Conservation (phyloP, 2,888 invertebrate species). For the Cryptocephalus moraei region DNA sequence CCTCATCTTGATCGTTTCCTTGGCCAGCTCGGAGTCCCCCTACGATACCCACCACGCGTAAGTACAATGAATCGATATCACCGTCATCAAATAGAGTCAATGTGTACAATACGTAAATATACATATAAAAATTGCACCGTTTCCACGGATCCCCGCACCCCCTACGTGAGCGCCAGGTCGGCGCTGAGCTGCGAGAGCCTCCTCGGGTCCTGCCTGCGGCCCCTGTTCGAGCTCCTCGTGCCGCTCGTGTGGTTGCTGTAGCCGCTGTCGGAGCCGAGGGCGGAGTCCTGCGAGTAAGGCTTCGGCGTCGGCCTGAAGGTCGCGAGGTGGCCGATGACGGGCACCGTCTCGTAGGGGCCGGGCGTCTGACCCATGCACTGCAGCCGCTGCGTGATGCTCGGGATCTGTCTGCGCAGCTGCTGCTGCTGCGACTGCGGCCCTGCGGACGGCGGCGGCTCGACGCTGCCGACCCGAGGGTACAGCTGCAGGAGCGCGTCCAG, state of each 20-base stretch:
- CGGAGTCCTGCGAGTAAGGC: conserved; percentile 62
- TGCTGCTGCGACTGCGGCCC: background rate
- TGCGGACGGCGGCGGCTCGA: conserved; percentile 38
- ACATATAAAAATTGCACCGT: no score
- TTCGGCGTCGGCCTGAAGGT: conserved; percentile 52
- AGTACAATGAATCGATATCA: no score
- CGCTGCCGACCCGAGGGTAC: conserved; percentile 62
- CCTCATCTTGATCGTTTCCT: no score
- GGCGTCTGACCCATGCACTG: conserved; percentile 35
- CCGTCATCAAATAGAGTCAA: no score
- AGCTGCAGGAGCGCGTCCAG: conserved; percentile 62
- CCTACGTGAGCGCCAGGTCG: conserved; percentile 35
- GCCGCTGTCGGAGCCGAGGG: conserved; percentile 76
- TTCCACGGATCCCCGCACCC: background rate
- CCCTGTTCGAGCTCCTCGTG: conserved; percentile 33
- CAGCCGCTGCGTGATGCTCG: conserved; percentile 36
- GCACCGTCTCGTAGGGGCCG: conserved; percentile 58
- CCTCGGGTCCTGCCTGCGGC: conserved; percentile 30
- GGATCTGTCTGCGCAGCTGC: conserved; percentile 26
- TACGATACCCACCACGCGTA: no score
- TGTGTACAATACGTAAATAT: no score
- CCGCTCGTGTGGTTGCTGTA: conserved; percentile 74
- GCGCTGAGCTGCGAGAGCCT: conserved; percentile 37
- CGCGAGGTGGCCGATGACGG: conserved; percentile 53
- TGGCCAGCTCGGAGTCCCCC: no score